These are phyloP conservation scores for Arrhopalites spinosus DNA, from an alignment of 2,888 invertebrate species.

Conservation along the genomic window DNA sequence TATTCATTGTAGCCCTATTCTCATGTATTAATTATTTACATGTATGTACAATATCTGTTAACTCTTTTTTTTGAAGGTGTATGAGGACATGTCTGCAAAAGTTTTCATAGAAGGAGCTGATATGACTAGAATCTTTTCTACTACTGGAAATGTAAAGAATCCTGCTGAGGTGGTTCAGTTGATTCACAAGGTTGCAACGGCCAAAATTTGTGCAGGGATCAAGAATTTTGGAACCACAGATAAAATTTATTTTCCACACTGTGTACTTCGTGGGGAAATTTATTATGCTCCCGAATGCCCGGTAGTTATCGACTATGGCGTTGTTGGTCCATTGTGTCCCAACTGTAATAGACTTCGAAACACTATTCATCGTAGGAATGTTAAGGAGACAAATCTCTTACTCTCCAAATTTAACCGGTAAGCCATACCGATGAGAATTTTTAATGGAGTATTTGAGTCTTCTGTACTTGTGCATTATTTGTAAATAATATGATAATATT, in stretches of 20 bases:
- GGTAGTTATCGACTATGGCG: slow-evolving; percentile 42
- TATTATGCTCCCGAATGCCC: slow-evolving; percentile 51
- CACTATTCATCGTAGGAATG: slow-evolving; percentile 41
- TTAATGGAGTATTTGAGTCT: no score
- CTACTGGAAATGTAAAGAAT: slow-evolving; percentile 27
- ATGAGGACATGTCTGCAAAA: slow-evolving; percentile 45
- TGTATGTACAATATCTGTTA: slow-evolving; percentile 2
- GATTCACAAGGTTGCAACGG: slow-evolving; percentile 41
- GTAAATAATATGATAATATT: no score
- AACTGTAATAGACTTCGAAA: slow-evolving; percentile 44
- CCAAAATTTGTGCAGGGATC: slow-evolving; percentile 50
- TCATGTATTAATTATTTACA: slow-evolving; percentile 1
- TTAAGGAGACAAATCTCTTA: slow-evolving; percentile 40
- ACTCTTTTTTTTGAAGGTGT: slow-evolving; percentile 45
- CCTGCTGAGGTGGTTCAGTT: slow-evolving; percentile 46
- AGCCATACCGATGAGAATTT: no score
- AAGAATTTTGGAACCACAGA: slow-evolving; percentile 49
- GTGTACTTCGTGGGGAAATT: slow-evolving; percentile 41
- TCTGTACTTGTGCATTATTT: no score
- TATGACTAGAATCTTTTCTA: slow-evolving; percentile 45
- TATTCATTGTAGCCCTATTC: no score
- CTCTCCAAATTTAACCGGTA: slow-evolving; percentile 36
- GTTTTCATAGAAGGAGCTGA: slow-evolving; percentile 50
- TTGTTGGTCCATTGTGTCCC: slow-evolving; percentile 43
- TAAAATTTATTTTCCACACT: slow-evolving; percentile 46